A percentile compares a stretch with the other conserved stretches of the same genome.
These are phyloP conservation scores for Zosterops japonicus DNA, from an alignment of 2,113 vertebrate species.

Conservation along the genomic window DNA sequence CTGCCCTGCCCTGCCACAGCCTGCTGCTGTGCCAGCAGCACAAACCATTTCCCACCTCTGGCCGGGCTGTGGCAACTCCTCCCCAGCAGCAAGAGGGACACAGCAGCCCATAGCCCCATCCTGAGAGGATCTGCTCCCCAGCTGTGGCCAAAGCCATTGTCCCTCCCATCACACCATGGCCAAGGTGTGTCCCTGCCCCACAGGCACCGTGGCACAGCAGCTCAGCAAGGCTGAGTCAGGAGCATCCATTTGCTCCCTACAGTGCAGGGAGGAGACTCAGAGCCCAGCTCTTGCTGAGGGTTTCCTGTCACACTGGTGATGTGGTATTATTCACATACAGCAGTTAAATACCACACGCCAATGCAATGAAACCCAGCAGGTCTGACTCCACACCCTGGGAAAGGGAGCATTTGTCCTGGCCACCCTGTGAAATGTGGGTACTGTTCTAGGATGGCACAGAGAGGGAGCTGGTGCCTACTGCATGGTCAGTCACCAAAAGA, in stretches of 20 bases:
- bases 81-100: neutral
- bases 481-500: neutral
- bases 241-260: neutral
- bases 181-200: neutral
- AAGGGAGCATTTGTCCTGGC: neutral
- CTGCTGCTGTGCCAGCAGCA: neutral
- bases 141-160: neutral
- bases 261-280: neutral
- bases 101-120: rapidly evolving
- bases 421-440: neutral
- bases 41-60: neutral
- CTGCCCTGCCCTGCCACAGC: neutral
- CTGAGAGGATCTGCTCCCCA: neutral
- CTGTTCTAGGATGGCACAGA: neutral
- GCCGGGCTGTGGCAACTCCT: neutral
- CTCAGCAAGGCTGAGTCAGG: neutral
- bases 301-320: neutral
- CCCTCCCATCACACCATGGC: rapidly evolving
- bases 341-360: neutral
- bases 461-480: neutral
- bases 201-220: rapidly evolving
- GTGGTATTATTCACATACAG: neutral
- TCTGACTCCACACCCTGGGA: neutral
- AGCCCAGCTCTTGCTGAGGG: neutral
- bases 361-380: neutral